Percentiles rank a stretch among this genome's conserved stretches.
Conservation (phyloP, 2,888 invertebrate genomes). For the Maniola hyperantus region DNA sequence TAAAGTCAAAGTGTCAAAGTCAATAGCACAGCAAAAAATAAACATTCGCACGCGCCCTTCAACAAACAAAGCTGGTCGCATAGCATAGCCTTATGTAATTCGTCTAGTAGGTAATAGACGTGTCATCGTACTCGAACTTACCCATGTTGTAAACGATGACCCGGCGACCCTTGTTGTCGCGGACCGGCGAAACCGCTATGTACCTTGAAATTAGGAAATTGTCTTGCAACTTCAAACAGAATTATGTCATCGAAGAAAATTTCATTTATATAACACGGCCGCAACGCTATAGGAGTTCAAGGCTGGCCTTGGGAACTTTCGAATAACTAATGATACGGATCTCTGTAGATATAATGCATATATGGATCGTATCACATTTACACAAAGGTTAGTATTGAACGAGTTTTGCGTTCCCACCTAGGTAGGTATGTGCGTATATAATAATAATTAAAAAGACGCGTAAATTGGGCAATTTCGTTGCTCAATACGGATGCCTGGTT, state of each 20-base stretch:
- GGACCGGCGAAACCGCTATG: conserved; percentile 88
- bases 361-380: conserved; percentile 11
- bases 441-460: conserved; percentile 25
- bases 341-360: neutral
- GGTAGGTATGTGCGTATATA: neutral
- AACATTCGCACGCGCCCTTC: conserved; percentile 28
- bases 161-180: conserved; percentile 87
- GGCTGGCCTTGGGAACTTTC: conserved; percentile 54
- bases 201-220: conserved; percentile 77
- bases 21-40: conserved; percentile 33
- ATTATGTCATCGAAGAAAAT: conserved; percentile 52
- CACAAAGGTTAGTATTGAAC: conserved; percentile 16
- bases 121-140: conserved; percentile 59
- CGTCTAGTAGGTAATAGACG: conserved; percentile 39
- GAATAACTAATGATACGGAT: conserved; percentile 36
- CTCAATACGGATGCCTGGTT: conserved; percentile 44
- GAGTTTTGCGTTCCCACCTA: conserved; percentile 1
- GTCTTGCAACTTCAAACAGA: conserved; percentile 40
- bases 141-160: conserved; percentile 86
- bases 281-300: conserved; percentile 50
- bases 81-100: conserved; percentile 18
- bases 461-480: conserved; percentile 42
- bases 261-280: conserved; percentile 41
- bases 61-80: conserved; percentile 19
- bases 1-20: conserved; percentile 33